These are phyloP conservation scores for Platorchestia sp. DNA, from an alignment of 1,140 invertebrate genomes.

Conservation along the genomic window DNA sequence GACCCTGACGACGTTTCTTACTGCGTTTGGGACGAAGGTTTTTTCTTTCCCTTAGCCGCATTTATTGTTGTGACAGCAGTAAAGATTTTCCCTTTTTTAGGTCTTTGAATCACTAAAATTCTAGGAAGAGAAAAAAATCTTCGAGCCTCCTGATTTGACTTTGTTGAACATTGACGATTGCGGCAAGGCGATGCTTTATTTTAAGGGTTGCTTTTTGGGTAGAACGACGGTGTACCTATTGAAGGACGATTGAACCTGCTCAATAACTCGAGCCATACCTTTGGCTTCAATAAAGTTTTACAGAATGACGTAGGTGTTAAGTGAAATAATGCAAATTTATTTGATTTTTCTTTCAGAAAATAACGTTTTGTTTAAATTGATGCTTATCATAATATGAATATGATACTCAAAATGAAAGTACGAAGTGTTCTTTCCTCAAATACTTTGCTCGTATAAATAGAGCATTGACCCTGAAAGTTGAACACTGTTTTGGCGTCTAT, in stretches of 20 bases:
- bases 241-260: not conserved
- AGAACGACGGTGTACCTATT: not conserved
- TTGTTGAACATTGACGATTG: not conserved
- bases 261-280: not conserved
- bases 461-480: too few species aligned
- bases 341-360: not conserved
- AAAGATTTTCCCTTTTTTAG: not conserved
- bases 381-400: too few species aligned
- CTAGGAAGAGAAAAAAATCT: not conserved
- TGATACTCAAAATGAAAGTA: too few species aligned
- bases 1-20: not conserved
- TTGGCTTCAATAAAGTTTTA: not conserved
- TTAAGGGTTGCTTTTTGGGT: not conserved
- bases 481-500: too few species aligned
- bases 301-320: not conserved
- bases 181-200: not conserved
- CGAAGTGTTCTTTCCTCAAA: too few species aligned
- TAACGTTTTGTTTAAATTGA: too few species aligned
- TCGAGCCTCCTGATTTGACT: not conserved
- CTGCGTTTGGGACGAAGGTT: not conserved
- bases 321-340: not conserved
- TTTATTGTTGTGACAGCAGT: slow-evolving; percentile 42
- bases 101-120: not conserved
- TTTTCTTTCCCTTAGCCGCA: slow-evolving; percentile 21
- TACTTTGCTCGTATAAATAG: too few species aligned